Evolutionary conservation across 2,113 vertebrate genomes (phyloP), one percentile per base, ranked within the genome.

Genomic region (Poicephalus meyeri): DNA sequence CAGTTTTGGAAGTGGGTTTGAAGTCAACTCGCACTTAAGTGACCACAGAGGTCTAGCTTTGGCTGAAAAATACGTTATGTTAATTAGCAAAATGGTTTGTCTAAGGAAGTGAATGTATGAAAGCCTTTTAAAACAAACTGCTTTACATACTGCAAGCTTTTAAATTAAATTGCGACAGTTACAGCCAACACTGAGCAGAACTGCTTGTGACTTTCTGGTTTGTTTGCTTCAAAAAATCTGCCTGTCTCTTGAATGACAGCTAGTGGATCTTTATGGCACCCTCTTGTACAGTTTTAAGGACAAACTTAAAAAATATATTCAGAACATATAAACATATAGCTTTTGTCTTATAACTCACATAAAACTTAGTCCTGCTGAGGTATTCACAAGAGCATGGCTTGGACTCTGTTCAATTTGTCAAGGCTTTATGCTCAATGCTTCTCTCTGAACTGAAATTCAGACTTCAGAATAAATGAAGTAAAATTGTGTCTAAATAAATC

Each of bases 21-120:
- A 85, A 94, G 82, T 66, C 56, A 93, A 1, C 58, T 85, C 37
- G 80, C 41, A 86, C 47, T 87, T 56, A 82, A 83, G 79, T 70
- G 83, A 92, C 91, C 84, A 80, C 63, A 78, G 61, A 91, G 70
- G 63, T 73, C 93, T 90, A 39, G 53, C 68, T 96, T 85, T 42
- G 1, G 64, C 66, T 89, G 61, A 93, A 90, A 96, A 87, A 93
- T 84, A 73, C 61, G 37, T 52, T 88, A 78, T 24, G 61, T 73
- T 96, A 80, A 88, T 96, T 93, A 95, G 49, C 21, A 90, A 95
- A 96, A 93, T 89, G 80, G 39, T 85, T 95, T 92, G 50, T 92
- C 77, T 95, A 71, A 91, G 73, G 52, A 95, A 93, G 58, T 39
- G 68, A 84, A 88, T 10, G 10, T 93, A 90, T 61, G 65, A 92